Percentiles rank a stretch among this genome's conserved stretches.
phyloP scores from a whole-genome alignment of 2,888 invertebrate genomes.

The Autographa gamma region DNA sequence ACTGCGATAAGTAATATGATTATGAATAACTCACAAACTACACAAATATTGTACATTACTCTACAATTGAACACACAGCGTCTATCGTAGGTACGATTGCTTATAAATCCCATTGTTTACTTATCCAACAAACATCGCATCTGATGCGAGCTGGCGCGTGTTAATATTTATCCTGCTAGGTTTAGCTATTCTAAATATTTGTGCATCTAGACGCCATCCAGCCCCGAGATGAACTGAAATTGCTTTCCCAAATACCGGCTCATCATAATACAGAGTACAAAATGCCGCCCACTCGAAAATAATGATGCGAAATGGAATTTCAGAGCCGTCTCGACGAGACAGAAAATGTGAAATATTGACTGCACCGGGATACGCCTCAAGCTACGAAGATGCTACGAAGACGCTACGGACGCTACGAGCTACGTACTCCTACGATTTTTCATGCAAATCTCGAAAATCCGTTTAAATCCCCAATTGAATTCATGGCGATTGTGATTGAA shows the following conservation, averaged over 20 bases:
- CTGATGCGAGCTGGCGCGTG: constrained; percentile 15
- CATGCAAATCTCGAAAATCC: constrained; percentile 71
- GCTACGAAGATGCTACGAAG: constrained; percentile 44
- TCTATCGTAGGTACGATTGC: background rate
- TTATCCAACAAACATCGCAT: constrained; percentile 10
- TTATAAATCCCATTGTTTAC: constrained; percentile 25
- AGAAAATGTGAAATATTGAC: constrained; percentile 73
- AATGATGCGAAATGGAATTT: constrained; percentile 82
- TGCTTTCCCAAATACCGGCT: constrained; percentile 58
- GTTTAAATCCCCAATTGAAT: constrained; percentile 65
- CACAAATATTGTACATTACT: background rate
- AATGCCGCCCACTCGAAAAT: constrained; percentile 78
- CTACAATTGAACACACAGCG: background rate
- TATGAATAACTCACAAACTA: background rate
- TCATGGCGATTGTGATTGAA: constrained; percentile 57
- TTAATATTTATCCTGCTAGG: constrained; percentile 22
- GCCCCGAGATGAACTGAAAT: constrained; percentile 55
- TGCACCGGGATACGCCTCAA: constrained; percentile 54
- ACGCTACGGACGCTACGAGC: constrained; percentile 9
- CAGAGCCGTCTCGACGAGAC: constrained; percentile 56
- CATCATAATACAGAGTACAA: constrained; percentile 60
- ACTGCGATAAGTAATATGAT: no score
- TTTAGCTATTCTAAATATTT: constrained; percentile 9
- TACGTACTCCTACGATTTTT: constrained; percentile 55
- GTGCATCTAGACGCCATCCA: constrained; percentile 21